These are phyloP conservation scores for Leptodirus hochenwartii DNA, from an alignment of 2,888 invertebrate genomes.

Conservation along the genomic window DNA sequence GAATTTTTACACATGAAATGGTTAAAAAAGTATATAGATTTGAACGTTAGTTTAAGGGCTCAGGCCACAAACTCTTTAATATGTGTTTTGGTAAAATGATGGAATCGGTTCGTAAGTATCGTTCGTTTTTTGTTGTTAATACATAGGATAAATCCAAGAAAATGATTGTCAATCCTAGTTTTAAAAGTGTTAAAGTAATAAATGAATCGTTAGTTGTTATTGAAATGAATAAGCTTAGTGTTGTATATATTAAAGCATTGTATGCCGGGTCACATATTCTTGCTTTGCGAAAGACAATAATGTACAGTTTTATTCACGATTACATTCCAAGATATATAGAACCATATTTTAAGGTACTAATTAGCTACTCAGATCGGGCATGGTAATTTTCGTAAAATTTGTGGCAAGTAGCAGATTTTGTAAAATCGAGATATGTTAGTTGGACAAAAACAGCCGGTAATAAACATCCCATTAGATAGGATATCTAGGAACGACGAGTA, in stretches of 20 bases:
- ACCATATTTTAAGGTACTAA: constrained; percentile 12
- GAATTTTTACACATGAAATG: constrained; percentile 4
- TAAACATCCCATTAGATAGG: too few species aligned
- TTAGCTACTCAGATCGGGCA: too few species aligned
- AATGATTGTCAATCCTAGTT: constrained; percentile 13
- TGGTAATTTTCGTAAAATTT: too few species aligned
- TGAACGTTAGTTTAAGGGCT: constrained; percentile 4
- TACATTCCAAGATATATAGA: constrained; percentile 16
- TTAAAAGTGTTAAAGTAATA: constrained; percentile 16
- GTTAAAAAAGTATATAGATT: neutral
- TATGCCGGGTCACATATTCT: constrained; percentile 18
- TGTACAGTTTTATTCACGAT: constrained; percentile 22
- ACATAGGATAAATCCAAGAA: constrained; percentile 13
- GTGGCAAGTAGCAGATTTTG: too few species aligned
- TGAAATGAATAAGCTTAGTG: constrained; percentile 15
- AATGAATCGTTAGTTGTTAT: constrained; percentile 18
- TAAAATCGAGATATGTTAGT: too few species aligned
- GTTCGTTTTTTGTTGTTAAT: constrained; percentile 18
- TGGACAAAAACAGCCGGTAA: too few species aligned
- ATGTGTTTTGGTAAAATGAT: constrained; percentile 20
- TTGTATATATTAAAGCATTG: constrained; percentile 19
- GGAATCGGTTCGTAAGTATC: constrained; percentile 23
- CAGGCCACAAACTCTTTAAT: constrained; percentile 8
- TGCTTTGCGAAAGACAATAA: constrained; percentile 19
- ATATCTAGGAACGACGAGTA: too few species aligned